Evolutionary conservation across 2,113 vertebrate species (phyloP).

Genomic region (Menura novaehollandiae): DNA sequence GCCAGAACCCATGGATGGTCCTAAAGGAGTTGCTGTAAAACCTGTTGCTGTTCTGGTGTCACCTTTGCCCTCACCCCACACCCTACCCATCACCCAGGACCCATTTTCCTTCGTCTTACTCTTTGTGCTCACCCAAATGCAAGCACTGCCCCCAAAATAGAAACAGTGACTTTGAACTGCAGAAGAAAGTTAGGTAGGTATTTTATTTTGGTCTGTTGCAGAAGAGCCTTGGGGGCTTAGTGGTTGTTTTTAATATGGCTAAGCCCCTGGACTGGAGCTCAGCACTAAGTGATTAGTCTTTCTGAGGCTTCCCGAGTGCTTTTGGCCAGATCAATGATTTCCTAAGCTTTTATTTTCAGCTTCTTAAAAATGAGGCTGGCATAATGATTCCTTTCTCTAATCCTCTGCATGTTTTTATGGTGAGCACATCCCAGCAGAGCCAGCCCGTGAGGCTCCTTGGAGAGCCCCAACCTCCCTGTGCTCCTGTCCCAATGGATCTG

Average conservation of each 20-base stretch:
- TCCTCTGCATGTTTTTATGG: not conserved
- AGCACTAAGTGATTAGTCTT: not conserved
- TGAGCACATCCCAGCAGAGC: not conserved
- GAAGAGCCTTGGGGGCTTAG: not conserved
- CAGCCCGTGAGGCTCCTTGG: not conserved
- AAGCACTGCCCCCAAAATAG: not conserved
- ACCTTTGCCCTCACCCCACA: not conserved
- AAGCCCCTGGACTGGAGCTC: not conserved
- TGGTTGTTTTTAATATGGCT: not conserved
- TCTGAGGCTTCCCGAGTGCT: not conserved
- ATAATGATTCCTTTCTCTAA: not conserved
- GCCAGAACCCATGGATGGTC: not conserved
- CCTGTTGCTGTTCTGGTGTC: not conserved
- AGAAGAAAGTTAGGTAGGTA: not conserved
- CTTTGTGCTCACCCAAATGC: not conserved
- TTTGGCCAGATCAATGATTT: constrained; percentile 11
- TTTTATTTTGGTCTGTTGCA: not conserved
- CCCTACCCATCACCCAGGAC: not conserved
- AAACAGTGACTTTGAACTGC: not conserved
- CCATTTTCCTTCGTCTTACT: not conserved
- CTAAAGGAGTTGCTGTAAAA: not conserved
- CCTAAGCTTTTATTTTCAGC: not conserved
- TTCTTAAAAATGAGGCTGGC: constrained; percentile 3
- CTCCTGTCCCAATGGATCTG: not conserved
- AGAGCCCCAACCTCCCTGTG: not conserved